Evolutionary conservation across 2,113 vertebrate species (phyloP).

Genomic region (Brachyhypopomus occidentalis): DNA sequence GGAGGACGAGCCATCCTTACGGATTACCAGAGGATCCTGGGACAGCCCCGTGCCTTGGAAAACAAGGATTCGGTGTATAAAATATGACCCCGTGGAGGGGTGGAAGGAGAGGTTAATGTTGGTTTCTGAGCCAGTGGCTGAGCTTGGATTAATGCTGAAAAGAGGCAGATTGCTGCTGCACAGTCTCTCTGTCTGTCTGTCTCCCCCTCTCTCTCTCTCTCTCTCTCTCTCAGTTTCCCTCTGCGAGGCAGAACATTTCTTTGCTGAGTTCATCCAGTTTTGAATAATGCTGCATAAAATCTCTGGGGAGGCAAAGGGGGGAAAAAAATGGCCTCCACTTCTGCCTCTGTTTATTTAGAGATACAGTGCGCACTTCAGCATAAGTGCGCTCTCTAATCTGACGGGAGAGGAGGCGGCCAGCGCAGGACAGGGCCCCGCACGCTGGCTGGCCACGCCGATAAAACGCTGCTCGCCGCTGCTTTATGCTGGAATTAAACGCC

Average conservation of each 20-base stretch:
- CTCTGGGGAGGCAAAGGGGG: slow-evolving; percentile 3
- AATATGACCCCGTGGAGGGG: background rate
- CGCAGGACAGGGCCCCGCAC: slow-evolving; percentile 31
- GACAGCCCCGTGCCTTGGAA: background rate
- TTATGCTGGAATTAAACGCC: slow-evolving; percentile 63
- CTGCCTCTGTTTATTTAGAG: slow-evolving; percentile 50
- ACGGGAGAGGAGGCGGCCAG: slow-evolving; percentile 40
- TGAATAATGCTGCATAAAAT: background rate
- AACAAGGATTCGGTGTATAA: background rate
- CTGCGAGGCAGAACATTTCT: background rate
- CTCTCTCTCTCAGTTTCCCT: background rate
- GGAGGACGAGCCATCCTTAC: background rate
- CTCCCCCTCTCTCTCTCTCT: background rate
- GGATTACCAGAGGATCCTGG: background rate
- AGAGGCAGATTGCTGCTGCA: background rate
- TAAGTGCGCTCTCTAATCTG: slow-evolving; percentile 48
- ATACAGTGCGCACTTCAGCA: slow-evolving; percentile 54
- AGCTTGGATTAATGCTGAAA: background rate
- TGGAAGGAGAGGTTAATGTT: slow-evolving; percentile 11
- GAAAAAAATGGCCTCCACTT: slow-evolving; percentile 15
- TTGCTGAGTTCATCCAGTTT: background rate
- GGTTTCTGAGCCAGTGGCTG: background rate
- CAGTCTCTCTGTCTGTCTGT: background rate
- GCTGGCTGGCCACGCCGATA: slow-evolving; percentile 29
- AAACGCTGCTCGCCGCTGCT: slow-evolving; percentile 59